Conservation (phyloP, 2,888 invertebrate species). For the Pachliopta kotzebuea region DNA sequence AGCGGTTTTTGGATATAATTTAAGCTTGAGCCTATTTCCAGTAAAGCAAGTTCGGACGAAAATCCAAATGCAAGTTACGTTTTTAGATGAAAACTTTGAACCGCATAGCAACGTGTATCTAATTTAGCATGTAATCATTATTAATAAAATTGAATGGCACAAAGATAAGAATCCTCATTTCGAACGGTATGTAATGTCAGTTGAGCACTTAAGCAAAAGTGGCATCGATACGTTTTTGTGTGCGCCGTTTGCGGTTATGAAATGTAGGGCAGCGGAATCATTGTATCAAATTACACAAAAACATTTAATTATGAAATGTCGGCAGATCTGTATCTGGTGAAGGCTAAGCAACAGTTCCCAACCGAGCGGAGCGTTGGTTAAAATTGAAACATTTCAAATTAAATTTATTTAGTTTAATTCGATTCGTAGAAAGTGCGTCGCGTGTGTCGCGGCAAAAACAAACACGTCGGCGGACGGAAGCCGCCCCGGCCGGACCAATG, state of each 20-base stretch:
- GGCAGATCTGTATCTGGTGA: constrained; percentile 26
- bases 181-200: constrained; percentile 2
- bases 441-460: constrained; percentile 34
- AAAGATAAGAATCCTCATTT: not conserved
- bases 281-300: constrained; percentile 12
- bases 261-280: constrained; percentile 5
- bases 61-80: too few species aligned
- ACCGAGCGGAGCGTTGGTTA: constrained; percentile 25
- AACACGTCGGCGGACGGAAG: constrained; percentile 29
- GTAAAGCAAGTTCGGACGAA: too few species aligned
- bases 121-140: too few species aligned
- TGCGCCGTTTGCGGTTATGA: not conserved
- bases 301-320: constrained; percentile 24
- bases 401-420: constrained; percentile 44
- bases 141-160: too few species aligned
- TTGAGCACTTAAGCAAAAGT: constrained; percentile 2
- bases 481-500: constrained; percentile 37
- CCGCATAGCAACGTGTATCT: too few species aligned
- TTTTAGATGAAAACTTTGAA: too few species aligned
- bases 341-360: constrained; percentile 29
- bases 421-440: constrained; percentile 39
- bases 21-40: too few species aligned
- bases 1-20: too few species aligned
- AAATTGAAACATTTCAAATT: constrained; percentile 49
- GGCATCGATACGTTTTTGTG: constrained; percentile 10